Evolutionary conservation across 2,888 invertebrate genomes (phyloP).

Genomic region (Apamea epomidion): DNA sequence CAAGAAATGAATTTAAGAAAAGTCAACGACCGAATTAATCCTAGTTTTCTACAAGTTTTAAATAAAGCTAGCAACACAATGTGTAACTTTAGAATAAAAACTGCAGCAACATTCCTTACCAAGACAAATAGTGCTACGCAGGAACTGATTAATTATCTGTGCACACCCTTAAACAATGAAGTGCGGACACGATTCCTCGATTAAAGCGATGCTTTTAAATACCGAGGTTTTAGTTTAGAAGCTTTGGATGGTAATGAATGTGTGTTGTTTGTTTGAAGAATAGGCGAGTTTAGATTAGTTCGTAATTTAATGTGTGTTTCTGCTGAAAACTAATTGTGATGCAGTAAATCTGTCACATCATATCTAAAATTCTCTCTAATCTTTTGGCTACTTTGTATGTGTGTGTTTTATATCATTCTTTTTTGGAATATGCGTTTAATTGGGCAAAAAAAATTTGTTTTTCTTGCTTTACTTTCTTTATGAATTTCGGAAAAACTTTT

Average conservation of each 20-base stretch:
- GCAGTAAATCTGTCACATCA: not conserved
- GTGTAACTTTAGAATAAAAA: conserved; percentile 54
- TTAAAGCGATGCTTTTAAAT: conserved; percentile 46
- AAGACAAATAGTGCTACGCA: conserved; percentile 60
- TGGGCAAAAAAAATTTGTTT: too few species aligned
- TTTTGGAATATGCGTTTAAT: too few species aligned
- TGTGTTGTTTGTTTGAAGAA: not conserved
- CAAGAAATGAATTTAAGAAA: not conserved
- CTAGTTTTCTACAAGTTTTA: conserved; percentile 31
- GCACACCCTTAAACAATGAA: conserved; percentile 60
- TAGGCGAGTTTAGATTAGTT: not conserved
- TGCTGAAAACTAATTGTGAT: not conserved
- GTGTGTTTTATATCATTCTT: too few species aligned
- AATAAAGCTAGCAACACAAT: conserved; percentile 49
- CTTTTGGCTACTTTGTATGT: too few species aligned
- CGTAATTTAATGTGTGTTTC: not conserved
- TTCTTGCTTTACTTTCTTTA: too few species aligned
- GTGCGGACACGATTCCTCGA: conserved; percentile 50
- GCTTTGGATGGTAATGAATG: conserved; percentile 5
- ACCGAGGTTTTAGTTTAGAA: conserved; percentile 20
- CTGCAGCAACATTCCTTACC: conserved; percentile 48
- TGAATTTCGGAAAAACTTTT: too few species aligned
- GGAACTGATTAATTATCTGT: conserved; percentile 61
- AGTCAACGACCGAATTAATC: not conserved
- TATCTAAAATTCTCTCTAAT: too few species aligned